phyloP scores from a whole-genome alignment of 2,113 vertebrate genomes.

The Nyctereutes procyonoides region DNA sequence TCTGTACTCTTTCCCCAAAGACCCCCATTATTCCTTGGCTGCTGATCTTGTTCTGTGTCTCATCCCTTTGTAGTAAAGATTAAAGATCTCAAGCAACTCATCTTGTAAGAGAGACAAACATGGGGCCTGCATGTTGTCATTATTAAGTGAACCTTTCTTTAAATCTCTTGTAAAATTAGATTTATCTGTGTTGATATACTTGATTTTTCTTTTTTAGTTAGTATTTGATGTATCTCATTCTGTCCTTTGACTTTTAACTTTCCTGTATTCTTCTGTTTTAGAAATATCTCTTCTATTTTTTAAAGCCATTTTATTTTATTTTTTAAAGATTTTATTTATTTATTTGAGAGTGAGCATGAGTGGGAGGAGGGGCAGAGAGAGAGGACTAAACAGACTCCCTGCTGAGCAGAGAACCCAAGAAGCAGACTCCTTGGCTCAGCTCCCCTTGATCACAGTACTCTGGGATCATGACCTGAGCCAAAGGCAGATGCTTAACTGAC shows the following conservation, averaged over 20 bases:
- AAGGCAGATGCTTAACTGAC: too few relatives aligned
- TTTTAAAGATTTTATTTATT: too few relatives aligned
- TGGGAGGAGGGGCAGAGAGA: too few relatives aligned
- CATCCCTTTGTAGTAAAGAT: neutral
- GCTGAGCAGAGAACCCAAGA: too few relatives aligned
- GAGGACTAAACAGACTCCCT: too few relatives aligned
- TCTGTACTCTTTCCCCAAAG: neutral
- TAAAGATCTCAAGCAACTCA: neutral
- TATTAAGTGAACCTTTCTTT: conserved; percentile 21
- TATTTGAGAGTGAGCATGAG: too few relatives aligned
- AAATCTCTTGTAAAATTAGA: neutral
- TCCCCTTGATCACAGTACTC: too few relatives aligned
- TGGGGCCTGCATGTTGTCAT: neutral
- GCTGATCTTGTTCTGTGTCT: neutral
- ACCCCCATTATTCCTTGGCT: neutral
- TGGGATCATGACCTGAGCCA: too few relatives aligned
- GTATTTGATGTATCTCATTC: neutral
- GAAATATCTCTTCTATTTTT: neutral
- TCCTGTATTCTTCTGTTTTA: neutral
- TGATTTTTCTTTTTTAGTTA: conserved; percentile 20
- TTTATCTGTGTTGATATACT: neutral
- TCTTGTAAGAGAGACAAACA: neutral
- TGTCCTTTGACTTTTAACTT: conserved; percentile 24
- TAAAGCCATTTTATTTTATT: too few relatives aligned
- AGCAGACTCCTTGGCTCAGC: too few relatives aligned